Conservation (phyloP, 2,797 vertebrate species). For the Glossophaga mutica region DNA sequence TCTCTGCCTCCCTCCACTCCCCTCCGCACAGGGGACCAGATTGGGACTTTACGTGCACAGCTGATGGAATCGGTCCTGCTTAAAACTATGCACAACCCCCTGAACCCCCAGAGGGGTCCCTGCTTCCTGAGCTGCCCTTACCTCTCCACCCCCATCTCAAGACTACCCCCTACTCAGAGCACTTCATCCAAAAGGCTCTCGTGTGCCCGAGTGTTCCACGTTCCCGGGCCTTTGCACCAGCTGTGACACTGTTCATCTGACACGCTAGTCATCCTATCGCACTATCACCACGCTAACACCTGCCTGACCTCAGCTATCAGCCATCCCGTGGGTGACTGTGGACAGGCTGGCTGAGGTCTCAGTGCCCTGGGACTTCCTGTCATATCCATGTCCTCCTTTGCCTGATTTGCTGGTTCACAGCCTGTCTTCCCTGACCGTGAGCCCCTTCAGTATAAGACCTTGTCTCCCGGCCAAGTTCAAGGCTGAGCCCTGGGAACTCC, state of each 20-base stretch:
- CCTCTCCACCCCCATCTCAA: not conserved
- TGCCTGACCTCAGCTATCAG: not conserved
- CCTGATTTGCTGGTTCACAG: not conserved
- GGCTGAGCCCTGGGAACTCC: not conserved
- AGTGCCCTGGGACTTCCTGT: not conserved
- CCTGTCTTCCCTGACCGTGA: not conserved
- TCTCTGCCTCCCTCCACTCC: not conserved
- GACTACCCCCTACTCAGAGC: not conserved
- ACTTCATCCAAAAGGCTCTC: no score
- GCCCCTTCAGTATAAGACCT: not conserved
- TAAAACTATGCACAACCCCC: not conserved
- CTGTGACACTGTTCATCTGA: not conserved
- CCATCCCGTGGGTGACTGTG: accelerated
- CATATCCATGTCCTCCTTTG: no score
- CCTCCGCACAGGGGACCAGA: not conserved
- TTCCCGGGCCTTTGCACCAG: not conserved
- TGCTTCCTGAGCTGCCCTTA: not conserved
- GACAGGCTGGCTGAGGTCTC: not conserved
- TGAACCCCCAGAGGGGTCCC: not conserved
- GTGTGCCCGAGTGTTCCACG: not conserved
- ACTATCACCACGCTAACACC: not conserved
- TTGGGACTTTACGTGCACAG: no score
- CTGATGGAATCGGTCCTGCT: not conserved
- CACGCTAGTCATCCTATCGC: not conserved
- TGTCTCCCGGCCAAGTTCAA: not conserved